Percentiles rank a stretch among this genome's conserved stretches.
These are phyloP conservation scores for Epizoanthus fatuus DNA, from an alignment of 92 coral and sea anemone genomes.

Conservation along the genomic window DNA sequence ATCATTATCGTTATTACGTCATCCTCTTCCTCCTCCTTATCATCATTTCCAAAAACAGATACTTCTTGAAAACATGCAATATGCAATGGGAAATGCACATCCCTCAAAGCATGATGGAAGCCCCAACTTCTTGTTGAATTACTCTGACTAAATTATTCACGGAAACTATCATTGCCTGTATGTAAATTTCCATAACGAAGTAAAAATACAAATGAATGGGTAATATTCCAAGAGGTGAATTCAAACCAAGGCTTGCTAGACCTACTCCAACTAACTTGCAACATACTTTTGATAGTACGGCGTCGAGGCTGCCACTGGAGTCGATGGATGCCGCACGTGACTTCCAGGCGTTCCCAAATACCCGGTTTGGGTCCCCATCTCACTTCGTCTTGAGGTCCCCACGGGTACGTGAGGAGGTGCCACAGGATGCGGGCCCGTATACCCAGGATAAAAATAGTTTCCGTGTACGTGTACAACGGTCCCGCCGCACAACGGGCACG, in stretches of 20 bases:
- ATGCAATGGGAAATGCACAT: too few relatives aligned
- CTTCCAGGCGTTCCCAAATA: conserved; percentile 57
- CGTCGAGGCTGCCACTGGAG: conserved; percentile 84
- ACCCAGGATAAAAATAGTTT: conserved; percentile 85
- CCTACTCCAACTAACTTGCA: neutral
- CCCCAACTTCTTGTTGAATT: too few relatives aligned
- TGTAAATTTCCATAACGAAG: neutral
- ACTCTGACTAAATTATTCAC: too few relatives aligned
- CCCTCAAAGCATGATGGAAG: too few relatives aligned
- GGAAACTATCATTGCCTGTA: too few relatives aligned
- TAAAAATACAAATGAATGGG: neutral
- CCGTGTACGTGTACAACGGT: conserved; percentile 85
- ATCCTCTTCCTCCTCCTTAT: too few relatives aligned
- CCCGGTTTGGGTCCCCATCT: conserved; percentile 77
- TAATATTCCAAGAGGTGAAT: too few relatives aligned
- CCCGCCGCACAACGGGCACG: conserved; percentile 92
- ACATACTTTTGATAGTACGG: conserved; percentile 87
- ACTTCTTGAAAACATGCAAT: too few relatives aligned
- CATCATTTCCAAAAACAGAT: too few relatives aligned
- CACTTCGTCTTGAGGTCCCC: conserved; percentile 42
- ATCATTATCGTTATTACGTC: too few relatives aligned
- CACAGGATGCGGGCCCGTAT: conserved; percentile 62
- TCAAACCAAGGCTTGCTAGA: too few relatives aligned
- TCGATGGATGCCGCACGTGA: conserved; percentile 73
- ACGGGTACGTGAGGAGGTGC: conserved; percentile 60